Evolutionary conservation across 2,797 vertebrate genomes (phyloP), one percentile per base, ranked within the genome.

Genomic region (Clarias pachynema): DNA sequence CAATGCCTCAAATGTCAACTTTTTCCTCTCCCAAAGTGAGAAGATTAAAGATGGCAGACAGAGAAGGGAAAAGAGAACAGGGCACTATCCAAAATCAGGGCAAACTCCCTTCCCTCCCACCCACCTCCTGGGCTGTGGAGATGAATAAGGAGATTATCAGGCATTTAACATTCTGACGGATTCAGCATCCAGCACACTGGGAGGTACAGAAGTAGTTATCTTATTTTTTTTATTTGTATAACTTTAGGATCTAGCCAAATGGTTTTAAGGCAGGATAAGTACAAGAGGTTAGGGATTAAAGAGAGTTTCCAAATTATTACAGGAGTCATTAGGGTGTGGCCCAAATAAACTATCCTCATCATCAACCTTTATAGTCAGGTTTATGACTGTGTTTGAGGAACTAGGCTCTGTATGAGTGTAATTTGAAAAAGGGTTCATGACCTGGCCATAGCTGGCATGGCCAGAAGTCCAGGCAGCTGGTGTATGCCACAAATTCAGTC

Each of bases 1-100:
- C 85, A 86, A 86, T 84, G 83, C 87, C 82, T 87, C 84, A 90
- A 90, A 88, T 86, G 86, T 89, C 86, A 88, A 82, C 77, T 77
- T 90, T 89, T 89, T 87, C 86, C 83, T 86, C 84, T 88, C 83
- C 79, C 82, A 82, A 89, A 81, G 75, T 83, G 84, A 59, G 82
- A 70, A 79, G 85, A 89, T 86, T 79, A 86, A 89, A 84, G 81
- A 84, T 72, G 84, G 86, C 40, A 80, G 82, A 86, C 80, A 74
- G 70, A 80, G 62, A n/a, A 44, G 40, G 65, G 62, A 56, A 81
- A 87, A 84, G 83, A 85, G 73, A 83, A 80, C 82, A 73, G 56
- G 73, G 79, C 63, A 84, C 57, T 56, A 59, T 86, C 84, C 82
- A 74, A 79, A 82, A 65, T 84, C 83, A 70, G 29, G 34, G 83